Base-by-base conservation (phyloP, 2,113 vertebrate species). In the Gnathonemus longibarbis region DNA sequence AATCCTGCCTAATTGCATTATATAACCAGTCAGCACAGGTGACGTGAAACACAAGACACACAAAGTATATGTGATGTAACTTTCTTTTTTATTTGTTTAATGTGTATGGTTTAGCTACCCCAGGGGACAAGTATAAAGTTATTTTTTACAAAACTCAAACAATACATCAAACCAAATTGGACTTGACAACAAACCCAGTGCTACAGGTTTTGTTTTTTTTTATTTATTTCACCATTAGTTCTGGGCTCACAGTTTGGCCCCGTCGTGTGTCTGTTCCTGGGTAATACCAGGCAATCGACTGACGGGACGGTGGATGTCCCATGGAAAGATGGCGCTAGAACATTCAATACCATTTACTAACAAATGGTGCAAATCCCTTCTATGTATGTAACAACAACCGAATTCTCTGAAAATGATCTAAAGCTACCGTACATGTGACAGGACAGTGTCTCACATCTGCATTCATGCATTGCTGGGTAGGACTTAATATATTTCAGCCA, bases 141-240 rank as follows among this genome's bases (percentile, higher is more conserved):
- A 91, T 93, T 92, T 92, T 93, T 89, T 92, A 90, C 88, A 90
- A 91, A 92, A 91, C 90, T 95, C 91, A 93, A 94, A 84, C 89
- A 95, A 94, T 94, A 95, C 95, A 95, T 93, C 91, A 92, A 95
- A 95, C 93, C 90, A 89, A 95, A 94, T 91, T 93, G 92, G 93
- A 95, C 93, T 93, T 92, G 92, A 94, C 93, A 90, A 94, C 91
- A 92, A 91, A 92, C 93, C 90, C 91, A 91, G 83, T 0, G 89
- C 88, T 94, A 90, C 90, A 90, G 88, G 91, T 85, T 35, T 88
- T 42, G 39, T 66, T 84, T 42, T 88, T 21, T 21, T 56, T 56
- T 19, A 21, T 6, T 89, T 91, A 88, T 88, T 91, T 83, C 39
- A 84, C 70, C 46, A 53, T 56, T 91, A 86, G 90, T 91, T 89